Percentiles rank a stretch among this genome's conserved stretches.
Conservation (phyloP, 2,888 invertebrate genomes). For the Latrodectus elegans region DNA sequence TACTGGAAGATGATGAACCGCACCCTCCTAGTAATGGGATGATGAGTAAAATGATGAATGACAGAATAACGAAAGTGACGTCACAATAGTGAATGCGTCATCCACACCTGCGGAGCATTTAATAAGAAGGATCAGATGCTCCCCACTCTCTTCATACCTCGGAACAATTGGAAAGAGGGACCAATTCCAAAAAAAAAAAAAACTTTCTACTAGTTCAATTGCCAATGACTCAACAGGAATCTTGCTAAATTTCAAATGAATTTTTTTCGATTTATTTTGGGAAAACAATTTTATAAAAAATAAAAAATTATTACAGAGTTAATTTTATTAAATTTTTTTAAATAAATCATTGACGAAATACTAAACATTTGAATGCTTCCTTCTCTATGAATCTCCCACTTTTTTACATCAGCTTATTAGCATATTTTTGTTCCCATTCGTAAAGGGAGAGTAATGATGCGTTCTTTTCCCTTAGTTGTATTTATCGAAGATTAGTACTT, state of each 20-base stretch:
- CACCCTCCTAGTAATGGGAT: constrained; percentile 17
- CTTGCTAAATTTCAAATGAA: neutral
- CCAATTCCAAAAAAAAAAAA: neutral
- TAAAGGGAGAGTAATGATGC: neutral
- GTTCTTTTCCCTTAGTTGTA: neutral
- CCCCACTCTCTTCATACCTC: neutral
- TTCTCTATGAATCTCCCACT: neutral
- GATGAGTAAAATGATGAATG: constrained; percentile 20
- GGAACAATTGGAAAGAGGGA: neutral
- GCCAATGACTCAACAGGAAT: neutral
- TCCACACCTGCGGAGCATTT: constrained; percentile 41
- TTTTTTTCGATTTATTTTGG: no score
- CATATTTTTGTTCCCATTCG: no score
- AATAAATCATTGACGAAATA: no score
- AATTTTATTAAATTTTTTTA: no score
- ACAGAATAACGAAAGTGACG: constrained; percentile 20
- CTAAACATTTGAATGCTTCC: no score
- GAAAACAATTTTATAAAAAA: no score
- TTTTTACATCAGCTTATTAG: no score
- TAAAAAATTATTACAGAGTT: no score
- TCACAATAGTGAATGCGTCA: constrained; percentile 39
- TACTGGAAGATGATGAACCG: neutral
- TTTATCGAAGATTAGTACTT: neutral
- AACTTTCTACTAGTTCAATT: neutral
- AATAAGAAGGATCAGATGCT: constrained; percentile 2